phyloP scores from a whole-genome alignment of 2,113 vertebrate species.

The Gasterosteus nipponicus region DNA sequence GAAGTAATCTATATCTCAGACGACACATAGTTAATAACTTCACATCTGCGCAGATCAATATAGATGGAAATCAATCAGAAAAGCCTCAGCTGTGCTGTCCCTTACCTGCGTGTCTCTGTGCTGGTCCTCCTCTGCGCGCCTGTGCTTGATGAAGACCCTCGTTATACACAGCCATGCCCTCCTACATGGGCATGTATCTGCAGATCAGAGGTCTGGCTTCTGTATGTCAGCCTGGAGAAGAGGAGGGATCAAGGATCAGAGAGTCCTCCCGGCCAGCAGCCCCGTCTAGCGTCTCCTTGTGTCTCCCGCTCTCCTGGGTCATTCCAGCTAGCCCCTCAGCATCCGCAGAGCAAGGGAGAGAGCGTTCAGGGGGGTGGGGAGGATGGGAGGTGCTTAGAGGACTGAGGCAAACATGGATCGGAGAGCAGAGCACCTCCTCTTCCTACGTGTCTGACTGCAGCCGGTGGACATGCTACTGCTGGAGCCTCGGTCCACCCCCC shows the following conservation, averaged over 20 bases:
- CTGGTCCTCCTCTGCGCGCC: conserved; percentile 57
- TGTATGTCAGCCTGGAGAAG: conserved; percentile 53
- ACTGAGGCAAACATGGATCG: conserved; percentile 65
- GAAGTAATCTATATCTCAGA: conserved; percentile 30
- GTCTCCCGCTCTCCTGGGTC: conserved; percentile 76
- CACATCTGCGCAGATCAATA: conserved; percentile 32
- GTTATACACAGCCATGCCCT: conserved; percentile 73
- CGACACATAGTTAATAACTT: conserved; percentile 17
- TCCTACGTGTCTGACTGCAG: conserved; percentile 76
- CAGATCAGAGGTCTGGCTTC: conserved; percentile 62
- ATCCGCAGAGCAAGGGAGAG: conserved; percentile 68
- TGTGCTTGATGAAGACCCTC: conserved; percentile 64
- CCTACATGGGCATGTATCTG: conserved; percentile 77
- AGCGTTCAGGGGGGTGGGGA: conserved; percentile 26
- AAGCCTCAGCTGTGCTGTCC: conserved; percentile 47
- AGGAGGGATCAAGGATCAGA: conserved; percentile 64
- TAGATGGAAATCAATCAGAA: conserved; percentile 38
- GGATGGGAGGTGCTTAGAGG: conserved; percentile 75
- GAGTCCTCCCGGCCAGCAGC: conserved; percentile 68
- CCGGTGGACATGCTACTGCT: conserved; percentile 64
- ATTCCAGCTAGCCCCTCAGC: conserved; percentile 78
- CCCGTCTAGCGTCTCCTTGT: conserved; percentile 68
- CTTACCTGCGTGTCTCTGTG: conserved; percentile 74
- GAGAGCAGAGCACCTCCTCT: conserved; percentile 71
- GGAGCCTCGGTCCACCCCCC: conserved; percentile 54